Evolutionary conservation across 2,888 invertebrate species (phyloP).

Genomic region (Cantharis lateralis): DNA sequence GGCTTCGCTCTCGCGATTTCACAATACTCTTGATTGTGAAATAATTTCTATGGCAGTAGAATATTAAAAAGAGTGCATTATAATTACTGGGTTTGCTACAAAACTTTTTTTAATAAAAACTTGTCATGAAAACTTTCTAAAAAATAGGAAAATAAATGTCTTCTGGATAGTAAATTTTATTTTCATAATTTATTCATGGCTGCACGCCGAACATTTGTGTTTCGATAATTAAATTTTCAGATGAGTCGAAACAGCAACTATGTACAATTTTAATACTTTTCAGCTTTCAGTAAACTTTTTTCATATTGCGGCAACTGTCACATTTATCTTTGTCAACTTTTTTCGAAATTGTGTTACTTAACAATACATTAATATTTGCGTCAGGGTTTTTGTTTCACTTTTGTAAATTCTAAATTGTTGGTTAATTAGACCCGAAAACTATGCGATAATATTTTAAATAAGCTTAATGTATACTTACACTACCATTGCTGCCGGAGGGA

Average conservation of each 20-base stretch:
- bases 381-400: neutral
- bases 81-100: too few species aligned
- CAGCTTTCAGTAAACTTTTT: neutral
- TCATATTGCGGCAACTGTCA: neutral
- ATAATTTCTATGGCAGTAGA: too few species aligned
- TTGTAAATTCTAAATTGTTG: neutral
- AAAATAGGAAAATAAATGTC: neutral
- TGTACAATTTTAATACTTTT: neutral
- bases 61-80: too few species aligned
- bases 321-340: neutral
- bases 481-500: slow-evolving; percentile 7
- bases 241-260: neutral
- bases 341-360: neutral
- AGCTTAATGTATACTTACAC: slow-evolving; percentile 8
- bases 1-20: too few species aligned
- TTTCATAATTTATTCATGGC: neutral
- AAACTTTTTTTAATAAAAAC: neutral
- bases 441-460: neutral
- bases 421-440: neutral
- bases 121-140: neutral
- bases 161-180: neutral
- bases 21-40: too few species aligned
- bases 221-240: neutral
- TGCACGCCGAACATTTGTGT: neutral
- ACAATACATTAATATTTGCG: neutral